Evolutionary conservation across 2,113 vertebrate genomes (phyloP), one percentile per base, ranked within the genome.

Genomic region (Solenodon paradoxus): DNA sequence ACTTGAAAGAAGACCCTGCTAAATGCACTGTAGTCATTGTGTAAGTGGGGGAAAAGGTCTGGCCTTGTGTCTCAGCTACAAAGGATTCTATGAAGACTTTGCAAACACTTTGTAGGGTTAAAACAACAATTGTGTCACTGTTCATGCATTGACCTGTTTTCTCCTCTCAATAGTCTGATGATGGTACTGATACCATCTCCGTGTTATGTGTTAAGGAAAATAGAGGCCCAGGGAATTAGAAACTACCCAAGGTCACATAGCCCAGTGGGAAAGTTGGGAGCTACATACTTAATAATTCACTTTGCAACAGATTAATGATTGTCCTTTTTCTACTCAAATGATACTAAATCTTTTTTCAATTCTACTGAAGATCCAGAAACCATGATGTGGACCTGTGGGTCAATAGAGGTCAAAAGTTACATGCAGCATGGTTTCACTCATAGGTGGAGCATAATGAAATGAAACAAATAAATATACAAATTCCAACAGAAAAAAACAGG

Each of bases 81-180:
- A 86, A 96, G 93, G 92, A 24, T n/a, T 98, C 97, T 95, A 35
- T 89, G 49, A 84, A 94, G 68, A 77, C 24, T 7, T 91, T 89
- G 77, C 83, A 92, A 96, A 92, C 85, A 63, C 74, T 93, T 97
- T 96, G 61, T 66, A n/a, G 92, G 79, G 91, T 97, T 96, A 88
- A 97, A 95, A 97, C 40, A 96, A 93, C 96, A 17, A 63, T 9
- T 40, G 0, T 92, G 35, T 80, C 64, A 82, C 20, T 59, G 35
- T 42, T 66, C 5, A 3, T 47, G 17, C 5, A 13, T 71, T 82
- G 74, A 77, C 45, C 11, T 64, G 35, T 71, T 93, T 96, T 86
- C 15, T 94, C 20, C 7, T 92, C 12, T 40, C 32, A 87, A 19
- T 26, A 88, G 77, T 69, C 35, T 87, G 69, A 61, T 89, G 47